Evolutionary conservation across 2,888 invertebrate genomes (phyloP), one percentile per base, ranked within the genome.

Genomic region (Seira ritae): DNA sequence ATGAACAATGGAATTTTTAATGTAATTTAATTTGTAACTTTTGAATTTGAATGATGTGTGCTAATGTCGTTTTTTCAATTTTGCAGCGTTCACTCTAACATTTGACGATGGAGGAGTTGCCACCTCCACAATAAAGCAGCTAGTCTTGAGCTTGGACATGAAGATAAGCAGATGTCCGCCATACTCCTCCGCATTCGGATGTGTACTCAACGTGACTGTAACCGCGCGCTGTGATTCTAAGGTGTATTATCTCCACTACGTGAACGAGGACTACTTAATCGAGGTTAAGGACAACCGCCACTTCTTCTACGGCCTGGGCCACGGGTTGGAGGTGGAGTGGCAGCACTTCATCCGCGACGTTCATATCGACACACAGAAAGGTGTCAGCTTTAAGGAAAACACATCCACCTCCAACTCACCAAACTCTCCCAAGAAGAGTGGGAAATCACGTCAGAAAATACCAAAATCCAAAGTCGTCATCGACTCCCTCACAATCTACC

Each of bases 361-460:
- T 60, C 93, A 96, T 85, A 94, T 97, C 76, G 98, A 98, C 91
- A 93, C 98, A 89, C 96, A 96, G 90, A 98, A 98, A 91, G 98
- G 98, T 75, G 92, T 97, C 22, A 88, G 62, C 31, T 80, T 46
- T 67, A 74, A 74, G 31, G 46, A 50, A 1, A 42, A 12, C 42
- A 17, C 77, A n/a, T 55, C 77, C 0, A 19, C 74, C 4, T 65
- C 65, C 20, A 46, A 42, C 4, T 66, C 68, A n/a, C n/a, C n/a
- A n/a, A n/a, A n/a, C 19, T 22, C 42, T 4, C 22, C 72, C 1
- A 69, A 62, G 46, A 72, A 72, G 72, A 15, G 15, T 67, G 66
- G 22, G 23, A 80, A 80, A 46, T 83, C 71, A 1, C 84, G 85
- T 67, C 76, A 55, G 23, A 85, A 87, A 76, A 86, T 88, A 8